Percentiles rank a stretch among this genome's conserved stretches.
phyloP scores from a whole-genome alignment of 37 sponge, comb jelly and placozoan genomes.

The Halichondria panicea region DNA sequence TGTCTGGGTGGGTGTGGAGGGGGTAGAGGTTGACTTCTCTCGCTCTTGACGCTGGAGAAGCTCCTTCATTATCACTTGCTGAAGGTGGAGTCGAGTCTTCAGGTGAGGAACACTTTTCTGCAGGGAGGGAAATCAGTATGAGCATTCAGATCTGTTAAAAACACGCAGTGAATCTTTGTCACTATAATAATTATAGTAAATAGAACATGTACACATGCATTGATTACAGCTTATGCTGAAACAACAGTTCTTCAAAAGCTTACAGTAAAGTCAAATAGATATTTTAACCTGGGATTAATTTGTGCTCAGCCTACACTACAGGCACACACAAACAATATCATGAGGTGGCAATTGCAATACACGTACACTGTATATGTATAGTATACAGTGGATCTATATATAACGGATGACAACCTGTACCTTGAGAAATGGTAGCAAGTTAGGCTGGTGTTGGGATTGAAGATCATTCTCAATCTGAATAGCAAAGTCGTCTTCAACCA shows the following conservation, averaged over 20 bases:
- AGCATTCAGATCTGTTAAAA: too few relatives aligned
- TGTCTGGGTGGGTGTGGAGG: not conserved
- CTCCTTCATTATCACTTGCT: constrained; percentile 62
- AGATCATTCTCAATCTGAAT: constrained; percentile 60
- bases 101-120: constrained; percentile 82
- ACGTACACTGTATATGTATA: too few relatives aligned
- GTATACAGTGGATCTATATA: too few relatives aligned
- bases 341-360: too few relatives aligned
- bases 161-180: not conserved
- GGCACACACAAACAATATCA: too few relatives aligned
- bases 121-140: not conserved
- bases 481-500: constrained; percentile 78
- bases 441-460: constrained; percentile 78
- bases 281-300: too few relatives aligned
- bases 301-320: too few relatives aligned
- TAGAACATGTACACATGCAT: not conserved
- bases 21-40: constrained; percentile 8
- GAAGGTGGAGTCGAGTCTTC: constrained; percentile 48
- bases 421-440: constrained; percentile 75
- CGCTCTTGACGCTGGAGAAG: constrained; percentile 24
- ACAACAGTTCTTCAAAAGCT: not conserved
- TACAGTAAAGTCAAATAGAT: too few relatives aligned
- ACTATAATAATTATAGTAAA: not conserved
- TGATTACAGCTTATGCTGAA: not conserved
- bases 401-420: too few relatives aligned